Percentiles rank a stretch among this genome's conserved stretches.
These are phyloP conservation scores for Drosophila pseudoobscura DNA, from an alignment of 1,140 invertebrate species.

Conservation along the genomic window DNA sequence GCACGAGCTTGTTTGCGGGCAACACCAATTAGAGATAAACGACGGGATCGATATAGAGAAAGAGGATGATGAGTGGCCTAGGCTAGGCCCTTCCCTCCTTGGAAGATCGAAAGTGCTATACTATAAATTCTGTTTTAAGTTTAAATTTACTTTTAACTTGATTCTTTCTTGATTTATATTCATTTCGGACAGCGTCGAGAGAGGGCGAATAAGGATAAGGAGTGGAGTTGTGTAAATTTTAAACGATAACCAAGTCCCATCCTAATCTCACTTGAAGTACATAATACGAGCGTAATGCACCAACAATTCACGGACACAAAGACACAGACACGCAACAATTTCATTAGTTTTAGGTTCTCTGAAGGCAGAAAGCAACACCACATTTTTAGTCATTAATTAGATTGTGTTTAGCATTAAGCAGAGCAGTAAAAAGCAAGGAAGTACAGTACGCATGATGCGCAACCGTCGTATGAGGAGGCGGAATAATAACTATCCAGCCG, in stretches of 20 bases:
- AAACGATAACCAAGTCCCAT: slow-evolving; percentile 41
- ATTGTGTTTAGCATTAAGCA: slow-evolving; percentile 48
- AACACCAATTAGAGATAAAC: slow-evolving; percentile 59
- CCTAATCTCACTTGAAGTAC: slow-evolving; percentile 36
- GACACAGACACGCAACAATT: slow-evolving; percentile 22
- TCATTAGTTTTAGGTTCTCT: slow-evolving; percentile 55
- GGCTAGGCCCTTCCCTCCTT: slow-evolving; percentile 8
- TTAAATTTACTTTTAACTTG: slow-evolving; percentile 23
- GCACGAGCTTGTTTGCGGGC: slow-evolving; percentile 68
- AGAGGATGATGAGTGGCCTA: slow-evolving; percentile 9
- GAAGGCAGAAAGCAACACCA: slow-evolving; percentile 31
- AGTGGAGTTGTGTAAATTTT: slow-evolving; percentile 53
- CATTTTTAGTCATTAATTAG: slow-evolving; percentile 69
- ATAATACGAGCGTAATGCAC: slow-evolving; percentile 18
- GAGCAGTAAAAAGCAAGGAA: background rate
- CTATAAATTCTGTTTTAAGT: slow-evolving; percentile 51
- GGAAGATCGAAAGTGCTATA: slow-evolving; percentile 28
- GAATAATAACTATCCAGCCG: background rate
- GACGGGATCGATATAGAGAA: slow-evolving; percentile 15
- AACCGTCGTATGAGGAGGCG: slow-evolving; percentile 4
- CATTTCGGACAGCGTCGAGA: slow-evolving; percentile 2
- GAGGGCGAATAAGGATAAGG: slow-evolving; percentile 3
- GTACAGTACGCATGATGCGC: slow-evolving; percentile 29
- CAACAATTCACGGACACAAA: slow-evolving; percentile 25
- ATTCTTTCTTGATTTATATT: slow-evolving; percentile 30